phyloP scores from a whole-genome alignment of 2,113 vertebrate species.

The Daubentonia madagascariensis region DNA sequence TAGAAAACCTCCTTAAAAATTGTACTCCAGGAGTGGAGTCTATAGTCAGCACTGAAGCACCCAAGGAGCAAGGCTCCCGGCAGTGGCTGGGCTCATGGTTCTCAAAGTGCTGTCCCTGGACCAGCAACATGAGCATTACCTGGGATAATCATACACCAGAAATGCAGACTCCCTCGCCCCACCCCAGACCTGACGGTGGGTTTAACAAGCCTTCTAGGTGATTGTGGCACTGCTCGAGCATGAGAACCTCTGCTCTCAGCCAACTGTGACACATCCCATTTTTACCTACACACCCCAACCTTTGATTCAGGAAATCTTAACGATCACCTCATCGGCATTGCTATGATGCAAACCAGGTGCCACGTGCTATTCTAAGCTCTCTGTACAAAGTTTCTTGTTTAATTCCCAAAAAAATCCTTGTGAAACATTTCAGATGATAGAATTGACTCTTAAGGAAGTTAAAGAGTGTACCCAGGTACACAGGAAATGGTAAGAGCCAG shows the following conservation, averaged over 20 bases:
- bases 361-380: background rate
- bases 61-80: background rate
- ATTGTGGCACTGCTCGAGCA: no score
- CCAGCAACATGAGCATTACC: background rate
- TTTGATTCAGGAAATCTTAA: background rate
- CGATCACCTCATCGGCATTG: no score
- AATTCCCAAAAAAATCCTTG: background rate
- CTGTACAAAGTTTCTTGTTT: background rate
- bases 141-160: background rate
- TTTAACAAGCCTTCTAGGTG: background rate
- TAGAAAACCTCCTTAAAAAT: background rate
- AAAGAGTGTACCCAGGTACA: background rate
- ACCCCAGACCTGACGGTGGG: background rate
- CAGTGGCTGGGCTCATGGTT: no score
- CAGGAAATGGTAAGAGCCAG: background rate
- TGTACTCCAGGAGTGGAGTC: background rate
- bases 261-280: background rate
- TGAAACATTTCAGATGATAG: background rate
- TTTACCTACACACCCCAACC: background rate
- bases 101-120: background rate
- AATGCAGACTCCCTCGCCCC: background rate
- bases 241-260: background rate
- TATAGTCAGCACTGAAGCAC: fast-evolving
- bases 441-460: background rate
- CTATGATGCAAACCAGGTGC: background rate